Base-by-base conservation (phyloP, 2,797 vertebrate genomes). In the Platalea minor region DNA sequence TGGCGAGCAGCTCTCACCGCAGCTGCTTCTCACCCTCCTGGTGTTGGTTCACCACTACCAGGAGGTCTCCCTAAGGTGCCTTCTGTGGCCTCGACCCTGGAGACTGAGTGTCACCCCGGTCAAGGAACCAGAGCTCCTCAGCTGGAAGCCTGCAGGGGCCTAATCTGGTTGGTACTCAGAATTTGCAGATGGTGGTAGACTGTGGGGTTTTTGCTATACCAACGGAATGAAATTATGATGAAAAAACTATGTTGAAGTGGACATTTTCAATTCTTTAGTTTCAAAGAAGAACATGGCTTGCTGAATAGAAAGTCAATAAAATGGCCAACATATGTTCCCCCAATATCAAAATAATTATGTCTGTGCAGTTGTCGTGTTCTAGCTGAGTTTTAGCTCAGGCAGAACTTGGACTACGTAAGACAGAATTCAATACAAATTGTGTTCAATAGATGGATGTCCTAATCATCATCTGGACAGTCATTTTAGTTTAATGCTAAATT, bases 21-120 rank as follows among this genome's bases (percentile, higher is more conserved):
- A 94, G 91, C 91, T 97, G 91, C 84, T 95, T 91, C 88, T 74
- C 65, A 64, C 31, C 50, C 77, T 89, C 53, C 35, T 12, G 8
- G 25, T 5, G 18, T 20, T 35, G 87, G 11, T 33, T 46, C 64
- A 69, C 11, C 48, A 57, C 28, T 41, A 74, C 61, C 51, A 77
- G 53, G 33, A 90, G 57, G 18, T 84, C 43, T 92, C 69, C 68
- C 8, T 1, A n/a, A 90, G 69, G 60, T 50, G 29, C 59, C 26
- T 83, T 25, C 45, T 24, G 6, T 10, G 68, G 65, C 64, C 70
- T 73, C 3, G 0, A 60, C 46, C 46, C 80, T 75, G 63, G 64
- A 74, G 68, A 53, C 50, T 3, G 17, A 75, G 23, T 5, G 14
- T 35, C 78, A 76, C 53, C 31, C 35, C 19, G 1, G 3, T 26